These are phyloP conservation scores for Clarias gariepinus DNA, from an alignment of 2,113 vertebrate species.

Conservation along the genomic window DNA sequence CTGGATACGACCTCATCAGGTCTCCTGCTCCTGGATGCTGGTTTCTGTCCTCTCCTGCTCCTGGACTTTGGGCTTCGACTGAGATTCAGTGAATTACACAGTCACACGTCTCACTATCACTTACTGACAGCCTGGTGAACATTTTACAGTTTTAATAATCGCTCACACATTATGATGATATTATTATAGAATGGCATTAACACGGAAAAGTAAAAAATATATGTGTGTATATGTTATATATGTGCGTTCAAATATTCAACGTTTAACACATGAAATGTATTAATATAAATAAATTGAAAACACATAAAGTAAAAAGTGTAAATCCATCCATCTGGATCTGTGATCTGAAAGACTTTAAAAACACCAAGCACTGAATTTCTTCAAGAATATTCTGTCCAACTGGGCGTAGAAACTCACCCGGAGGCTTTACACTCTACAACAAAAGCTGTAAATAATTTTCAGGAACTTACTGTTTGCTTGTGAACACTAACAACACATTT, in stretches of 20 bases:
- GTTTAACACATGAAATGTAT: neutral
- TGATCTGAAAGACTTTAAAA: neutral
- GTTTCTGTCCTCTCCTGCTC: too few species aligned
- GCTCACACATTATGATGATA: conserved; percentile 48
- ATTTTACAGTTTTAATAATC: neutral
- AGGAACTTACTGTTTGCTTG: too few species aligned
- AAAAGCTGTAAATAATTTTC: too few species aligned
- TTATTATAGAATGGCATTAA: conserved; percentile 54
- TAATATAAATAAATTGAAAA: neutral
- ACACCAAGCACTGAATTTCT: neutral
- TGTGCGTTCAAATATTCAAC: neutral
- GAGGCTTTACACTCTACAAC: neutral
- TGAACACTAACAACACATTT: too few species aligned
- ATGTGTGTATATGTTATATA: neutral
- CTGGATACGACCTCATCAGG: too few species aligned
- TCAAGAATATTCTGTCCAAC: neutral
- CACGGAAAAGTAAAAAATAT: neutral
- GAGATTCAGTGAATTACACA: too few species aligned
- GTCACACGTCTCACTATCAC: too few species aligned
- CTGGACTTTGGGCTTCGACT: too few species aligned
- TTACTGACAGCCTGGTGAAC: neutral
- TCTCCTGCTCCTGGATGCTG: too few species aligned
- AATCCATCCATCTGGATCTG: neutral
- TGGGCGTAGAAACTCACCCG: neutral
- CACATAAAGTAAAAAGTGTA: neutral